phyloP scores from a whole-genome alignment of 2,888 invertebrate genomes.

The Pachliopta kotzebuea region DNA sequence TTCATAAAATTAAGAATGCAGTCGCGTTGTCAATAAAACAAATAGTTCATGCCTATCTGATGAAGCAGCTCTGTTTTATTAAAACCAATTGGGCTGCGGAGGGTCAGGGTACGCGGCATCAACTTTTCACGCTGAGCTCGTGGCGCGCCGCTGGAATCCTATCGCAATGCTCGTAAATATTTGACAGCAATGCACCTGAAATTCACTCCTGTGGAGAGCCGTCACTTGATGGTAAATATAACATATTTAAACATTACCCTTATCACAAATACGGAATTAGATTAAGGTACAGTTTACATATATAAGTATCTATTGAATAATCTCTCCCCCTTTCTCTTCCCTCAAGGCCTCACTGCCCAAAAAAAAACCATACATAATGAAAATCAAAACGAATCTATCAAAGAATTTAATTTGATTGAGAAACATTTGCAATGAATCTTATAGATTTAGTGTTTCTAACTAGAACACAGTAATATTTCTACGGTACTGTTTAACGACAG shows the following conservation, averaged over 20 bases:
- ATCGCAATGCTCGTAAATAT: constrained; percentile 52
- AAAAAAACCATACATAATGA: too few species aligned
- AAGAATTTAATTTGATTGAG: too few species aligned
- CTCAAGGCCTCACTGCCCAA: too few species aligned
- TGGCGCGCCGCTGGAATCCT: constrained; percentile 42
- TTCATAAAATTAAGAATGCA: neutral
- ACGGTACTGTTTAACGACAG: too few species aligned
- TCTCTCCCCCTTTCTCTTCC: too few species aligned
- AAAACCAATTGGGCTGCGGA: constrained; percentile 44
- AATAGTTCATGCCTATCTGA: constrained; percentile 29
- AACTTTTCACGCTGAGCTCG: constrained; percentile 49
- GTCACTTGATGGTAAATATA: neutral
- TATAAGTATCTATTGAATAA: too few species aligned
- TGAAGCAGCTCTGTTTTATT: constrained; percentile 47
- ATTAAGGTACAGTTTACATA: too few species aligned
- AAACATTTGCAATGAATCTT: too few species aligned
- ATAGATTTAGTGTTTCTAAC: too few species aligned
- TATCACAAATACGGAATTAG: neutral
- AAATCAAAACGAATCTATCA: too few species aligned
- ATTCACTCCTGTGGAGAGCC: constrained; percentile 30
- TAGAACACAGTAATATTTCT: too few species aligned
- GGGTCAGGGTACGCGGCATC: constrained; percentile 46
- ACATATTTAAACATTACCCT: neutral
- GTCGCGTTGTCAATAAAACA: constrained; percentile 3
- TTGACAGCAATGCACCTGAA: constrained; percentile 44